Conservation (phyloP, 2,888 invertebrate genomes). For the Metacarcinus magister region DNA sequence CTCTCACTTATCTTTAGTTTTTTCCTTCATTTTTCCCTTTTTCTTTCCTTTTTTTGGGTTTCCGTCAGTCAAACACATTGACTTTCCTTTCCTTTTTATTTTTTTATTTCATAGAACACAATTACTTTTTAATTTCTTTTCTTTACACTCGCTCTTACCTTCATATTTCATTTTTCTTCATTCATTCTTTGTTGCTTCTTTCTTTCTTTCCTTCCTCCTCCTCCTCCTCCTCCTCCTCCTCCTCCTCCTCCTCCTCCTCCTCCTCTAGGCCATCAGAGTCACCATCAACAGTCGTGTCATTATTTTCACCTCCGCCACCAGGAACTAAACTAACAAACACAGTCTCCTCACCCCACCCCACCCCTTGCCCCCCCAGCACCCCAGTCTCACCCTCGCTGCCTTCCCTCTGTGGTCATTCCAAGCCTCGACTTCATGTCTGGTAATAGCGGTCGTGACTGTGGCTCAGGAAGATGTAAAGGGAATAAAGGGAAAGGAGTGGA, state of each 20-base stretch:
- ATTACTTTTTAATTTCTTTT: too few relatives aligned
- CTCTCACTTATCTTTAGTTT: background rate
- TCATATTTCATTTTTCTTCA: background rate
- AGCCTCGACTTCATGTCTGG: background rate
- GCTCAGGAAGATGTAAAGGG: background rate
- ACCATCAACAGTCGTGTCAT: slow-evolving; percentile 32
- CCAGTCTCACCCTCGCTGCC: too few relatives aligned
- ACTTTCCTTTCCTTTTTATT: background rate
- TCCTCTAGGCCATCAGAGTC: background rate
- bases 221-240: background rate
- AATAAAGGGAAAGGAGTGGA: too few relatives aligned
- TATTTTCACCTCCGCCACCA: slow-evolving; percentile 43
- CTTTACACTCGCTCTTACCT: too few relatives aligned
- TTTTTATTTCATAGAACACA: too few relatives aligned
- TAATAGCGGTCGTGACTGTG: background rate
- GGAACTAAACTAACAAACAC: slow-evolving; percentile 12
- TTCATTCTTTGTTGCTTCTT: background rate
- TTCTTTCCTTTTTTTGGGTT: background rate
- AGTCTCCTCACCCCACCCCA: too few relatives aligned
- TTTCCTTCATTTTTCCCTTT: background rate
- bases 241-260: background rate
- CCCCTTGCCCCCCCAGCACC: too few relatives aligned
- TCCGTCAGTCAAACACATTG: too few relatives aligned
- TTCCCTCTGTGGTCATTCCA: background rate
- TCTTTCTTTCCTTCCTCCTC: background rate